Conservation (phyloP, 2,113 vertebrate genomes). For the Mugil cephalus region DNA sequence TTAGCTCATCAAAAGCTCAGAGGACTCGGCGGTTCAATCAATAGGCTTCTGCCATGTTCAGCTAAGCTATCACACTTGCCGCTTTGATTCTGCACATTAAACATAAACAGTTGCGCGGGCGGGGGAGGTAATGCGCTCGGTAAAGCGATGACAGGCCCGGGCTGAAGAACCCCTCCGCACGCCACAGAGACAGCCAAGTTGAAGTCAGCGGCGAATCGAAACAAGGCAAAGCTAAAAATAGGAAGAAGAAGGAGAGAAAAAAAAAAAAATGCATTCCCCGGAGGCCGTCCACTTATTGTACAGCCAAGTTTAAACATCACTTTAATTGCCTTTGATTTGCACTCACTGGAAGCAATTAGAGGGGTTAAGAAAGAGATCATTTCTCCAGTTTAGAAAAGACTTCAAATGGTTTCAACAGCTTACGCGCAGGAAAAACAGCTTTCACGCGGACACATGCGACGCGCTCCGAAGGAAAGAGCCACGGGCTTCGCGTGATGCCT, state of each 20-base stretch:
- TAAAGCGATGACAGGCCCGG: constrained; percentile 54
- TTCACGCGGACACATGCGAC: constrained; percentile 15
- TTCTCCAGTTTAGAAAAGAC: constrained; percentile 32
- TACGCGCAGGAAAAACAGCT: constrained; percentile 24
- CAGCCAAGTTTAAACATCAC: constrained; percentile 59
- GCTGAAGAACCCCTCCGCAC: constrained; percentile 16
- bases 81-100: constrained; percentile 72
- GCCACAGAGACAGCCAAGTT: constrained; percentile 33
- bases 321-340: constrained; percentile 65
- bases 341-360: constrained; percentile 67
- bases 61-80: constrained; percentile 53
- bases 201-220: constrained; percentile 47
- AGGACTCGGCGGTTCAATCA: constrained; percentile 63
- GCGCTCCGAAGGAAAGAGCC: constrained; percentile 6
- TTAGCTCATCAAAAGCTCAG: constrained; percentile 70
- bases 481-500: constrained; percentile 9
- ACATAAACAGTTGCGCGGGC: constrained; percentile 53
- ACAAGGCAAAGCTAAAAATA: constrained; percentile 55
- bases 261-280: constrained; percentile 41
- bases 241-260: too few species aligned
- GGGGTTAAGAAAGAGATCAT: constrained; percentile 38
- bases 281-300: constrained; percentile 50
- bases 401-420: constrained; percentile 36
- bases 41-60: constrained; percentile 68
- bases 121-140: constrained; percentile 36